phyloP scores from a whole-genome alignment of 1,140 invertebrate genomes.

The Cataglyphis hispanica region DNA sequence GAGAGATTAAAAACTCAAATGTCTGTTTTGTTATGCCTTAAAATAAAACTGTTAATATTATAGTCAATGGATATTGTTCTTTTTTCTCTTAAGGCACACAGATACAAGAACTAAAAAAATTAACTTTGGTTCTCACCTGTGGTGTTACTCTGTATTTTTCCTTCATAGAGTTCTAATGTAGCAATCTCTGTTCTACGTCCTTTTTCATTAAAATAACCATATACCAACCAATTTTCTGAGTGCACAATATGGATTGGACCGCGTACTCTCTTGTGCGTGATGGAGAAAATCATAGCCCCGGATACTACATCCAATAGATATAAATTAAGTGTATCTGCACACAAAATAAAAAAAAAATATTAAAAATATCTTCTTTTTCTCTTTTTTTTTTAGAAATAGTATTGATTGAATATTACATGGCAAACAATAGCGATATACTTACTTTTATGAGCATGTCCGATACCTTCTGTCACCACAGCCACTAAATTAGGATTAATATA shows the following conservation, averaged over 20 bases:
- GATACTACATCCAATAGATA: constrained; percentile 97
- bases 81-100: not conserved
- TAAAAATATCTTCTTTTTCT: constrained; percentile 9
- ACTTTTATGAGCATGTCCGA: constrained; percentile 92
- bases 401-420: constrained; percentile 7
- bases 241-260: constrained; percentile 96
- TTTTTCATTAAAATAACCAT: constrained; percentile 98
- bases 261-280: constrained; percentile 92
- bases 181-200: constrained; percentile 96
- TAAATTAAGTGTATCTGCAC: constrained; percentile 90
- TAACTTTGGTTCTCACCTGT: constrained; percentile 86
- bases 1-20: not conserved
- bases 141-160: constrained; percentile 94
- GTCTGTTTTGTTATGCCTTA: not conserved
- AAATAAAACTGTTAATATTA: not conserved
- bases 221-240: constrained; percentile 99
- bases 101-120: not conserved
- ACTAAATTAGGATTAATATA: constrained; percentile 99
- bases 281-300: constrained; percentile 91
- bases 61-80: not conserved
- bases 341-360: constrained; percentile 74
- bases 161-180: constrained; percentile 98
- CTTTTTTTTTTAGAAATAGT: constrained; percentile 8
- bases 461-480: constrained; percentile 93
- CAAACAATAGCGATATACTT: constrained; percentile 74